Percentiles rank a stretch among this genome's conserved stretches.
phyloP scores from a whole-genome alignment of 2,888 invertebrate species.

The Agrochola macilenta region DNA sequence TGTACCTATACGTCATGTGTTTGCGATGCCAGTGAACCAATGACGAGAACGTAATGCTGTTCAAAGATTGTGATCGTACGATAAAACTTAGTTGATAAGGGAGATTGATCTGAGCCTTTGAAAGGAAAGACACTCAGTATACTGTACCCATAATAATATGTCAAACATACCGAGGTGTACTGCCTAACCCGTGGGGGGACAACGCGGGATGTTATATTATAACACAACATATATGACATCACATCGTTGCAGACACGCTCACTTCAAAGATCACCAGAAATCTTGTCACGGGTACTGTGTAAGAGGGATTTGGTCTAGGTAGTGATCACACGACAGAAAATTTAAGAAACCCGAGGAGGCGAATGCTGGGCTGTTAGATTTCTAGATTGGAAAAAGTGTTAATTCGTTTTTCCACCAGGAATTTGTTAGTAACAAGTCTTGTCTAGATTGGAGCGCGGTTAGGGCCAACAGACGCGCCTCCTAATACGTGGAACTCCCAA shows the following conservation, averaged over 20 bases:
- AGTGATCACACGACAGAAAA: too few relatives aligned
- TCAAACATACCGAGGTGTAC: not conserved
- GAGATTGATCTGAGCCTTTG: slow-evolving; percentile 6
- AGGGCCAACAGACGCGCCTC: too few relatives aligned
- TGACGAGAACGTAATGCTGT: slow-evolving; percentile 24
- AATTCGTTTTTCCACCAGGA: not conserved
- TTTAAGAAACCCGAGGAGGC: not conserved
- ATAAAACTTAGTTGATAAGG: slow-evolving; percentile 19
- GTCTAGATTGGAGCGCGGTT: not conserved
- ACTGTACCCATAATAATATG: not conserved
- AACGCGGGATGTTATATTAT: not conserved
- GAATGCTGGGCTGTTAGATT: not conserved
- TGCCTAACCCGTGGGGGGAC: not conserved
- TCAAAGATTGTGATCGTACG: slow-evolving; percentile 27
- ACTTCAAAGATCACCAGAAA: not conserved
- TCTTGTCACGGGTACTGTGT: not conserved
- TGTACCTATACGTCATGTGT: slow-evolving; percentile 32
- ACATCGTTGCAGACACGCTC: not conserved
- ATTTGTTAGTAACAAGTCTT: not conserved
- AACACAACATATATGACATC: not conserved
- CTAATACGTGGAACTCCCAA: not conserved
- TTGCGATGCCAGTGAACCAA: slow-evolving; percentile 41
- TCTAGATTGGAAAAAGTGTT: not conserved
- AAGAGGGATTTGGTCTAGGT: not conserved
- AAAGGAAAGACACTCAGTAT: slow-evolving; percentile 4